These are phyloP conservation scores for Ailuropoda melanoleuca DNA, from an alignment of 2,113 vertebrate species.

Conservation along the genomic window DNA sequence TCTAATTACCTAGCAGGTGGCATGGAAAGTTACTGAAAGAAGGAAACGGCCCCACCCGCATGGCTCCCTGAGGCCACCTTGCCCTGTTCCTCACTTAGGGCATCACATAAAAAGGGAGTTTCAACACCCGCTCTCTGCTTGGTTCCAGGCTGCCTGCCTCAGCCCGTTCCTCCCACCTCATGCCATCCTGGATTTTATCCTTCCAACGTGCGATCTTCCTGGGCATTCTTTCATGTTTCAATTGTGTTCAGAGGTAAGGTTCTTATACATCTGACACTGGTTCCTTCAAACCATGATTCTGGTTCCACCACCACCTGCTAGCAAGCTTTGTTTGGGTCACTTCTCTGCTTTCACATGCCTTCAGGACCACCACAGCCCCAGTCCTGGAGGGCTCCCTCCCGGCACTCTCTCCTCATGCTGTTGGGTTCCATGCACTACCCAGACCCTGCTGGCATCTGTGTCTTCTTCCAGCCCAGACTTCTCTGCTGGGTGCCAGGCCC, in stretches of 20 bases:
- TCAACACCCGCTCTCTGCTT: not conserved
- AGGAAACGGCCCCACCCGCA: not conserved
- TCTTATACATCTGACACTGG: not conserved
- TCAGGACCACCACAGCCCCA: not conserved
- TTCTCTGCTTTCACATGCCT: not conserved
- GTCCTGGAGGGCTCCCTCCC: not conserved
- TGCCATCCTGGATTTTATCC: not conserved
- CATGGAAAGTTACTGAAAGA: slow-evolving; percentile 4
- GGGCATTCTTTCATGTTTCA: not conserved
- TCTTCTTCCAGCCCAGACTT: not conserved
- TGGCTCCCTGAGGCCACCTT: not conserved
- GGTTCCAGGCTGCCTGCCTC: not conserved
- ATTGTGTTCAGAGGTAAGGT: not conserved
- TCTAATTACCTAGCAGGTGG: not conserved
- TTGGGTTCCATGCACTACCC: not conserved
- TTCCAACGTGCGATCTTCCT: not conserved
- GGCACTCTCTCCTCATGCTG: not conserved
- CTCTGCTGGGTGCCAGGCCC: not conserved
- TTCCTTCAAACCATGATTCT: not conserved
- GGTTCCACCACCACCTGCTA: too few species aligned
- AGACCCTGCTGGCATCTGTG: accelerated
- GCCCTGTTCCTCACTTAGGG: not conserved
- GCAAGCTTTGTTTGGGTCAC: not conserved
- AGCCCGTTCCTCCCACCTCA: too few species aligned
- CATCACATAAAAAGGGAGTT: not conserved